These are phyloP conservation scores for Nebria ingens DNA, from an alignment of 1,140 invertebrate species.

Conservation along the genomic window DNA sequence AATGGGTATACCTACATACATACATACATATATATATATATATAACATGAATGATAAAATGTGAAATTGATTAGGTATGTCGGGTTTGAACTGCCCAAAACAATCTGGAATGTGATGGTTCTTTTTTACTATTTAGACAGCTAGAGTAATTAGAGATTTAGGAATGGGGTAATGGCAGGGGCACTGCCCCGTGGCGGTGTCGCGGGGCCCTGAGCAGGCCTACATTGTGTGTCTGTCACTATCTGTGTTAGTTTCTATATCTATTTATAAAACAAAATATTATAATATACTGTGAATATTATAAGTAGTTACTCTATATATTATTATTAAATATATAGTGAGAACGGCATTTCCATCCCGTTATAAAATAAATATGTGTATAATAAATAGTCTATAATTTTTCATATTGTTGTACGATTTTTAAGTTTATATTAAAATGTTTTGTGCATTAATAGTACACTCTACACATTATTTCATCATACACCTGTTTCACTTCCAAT, in stretches of 20 bases:
- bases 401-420: constrained; percentile 72
- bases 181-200: neutral
- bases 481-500: no score
- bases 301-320: constrained; percentile 30
- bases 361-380: constrained; percentile 44
- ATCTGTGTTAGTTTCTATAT: constrained; percentile 34
- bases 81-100: constrained; percentile 24
- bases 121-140: constrained; percentile 27
- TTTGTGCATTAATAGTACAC: constrained; percentile 46
- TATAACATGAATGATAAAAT: neutral
- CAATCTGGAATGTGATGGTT: constrained; percentile 30
- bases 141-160: no score
- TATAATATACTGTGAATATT: constrained; percentile 29
- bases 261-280: constrained; percentile 14
- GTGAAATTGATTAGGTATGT: constrained; percentile 21
- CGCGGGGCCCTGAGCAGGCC: constrained; percentile 12
- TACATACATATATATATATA: neutral
- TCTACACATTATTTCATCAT: neutral
- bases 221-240: constrained; percentile 26
- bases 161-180: constrained; percentile 11
- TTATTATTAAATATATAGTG: constrained; percentile 41
- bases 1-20: constrained; percentile 12
- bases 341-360: constrained; percentile 53
- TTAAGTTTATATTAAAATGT: constrained; percentile 76
- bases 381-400: constrained; percentile 66